Evolutionary conservation across 2,113 vertebrate genomes (phyloP).

Genomic region (Australoheros scitulus): DNA sequence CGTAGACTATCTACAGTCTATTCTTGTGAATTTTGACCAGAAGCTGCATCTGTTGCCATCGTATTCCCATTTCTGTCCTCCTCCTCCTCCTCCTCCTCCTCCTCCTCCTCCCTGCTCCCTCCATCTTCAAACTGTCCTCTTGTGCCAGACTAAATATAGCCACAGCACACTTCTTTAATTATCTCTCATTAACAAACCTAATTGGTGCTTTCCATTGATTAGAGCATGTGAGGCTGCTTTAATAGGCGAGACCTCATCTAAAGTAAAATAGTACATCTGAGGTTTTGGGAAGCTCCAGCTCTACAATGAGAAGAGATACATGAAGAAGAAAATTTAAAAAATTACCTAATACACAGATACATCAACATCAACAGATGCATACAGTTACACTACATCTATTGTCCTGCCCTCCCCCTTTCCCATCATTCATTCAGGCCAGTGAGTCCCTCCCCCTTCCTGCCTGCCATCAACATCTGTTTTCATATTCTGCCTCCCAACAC

Average conservation of each 20-base stretch:
- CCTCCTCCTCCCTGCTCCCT: constrained; percentile 40
- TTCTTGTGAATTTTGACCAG: constrained; percentile 46
- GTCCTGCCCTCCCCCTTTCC: constrained; percentile 12
- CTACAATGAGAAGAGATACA: not conserved
- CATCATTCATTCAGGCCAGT: constrained; percentile 60
- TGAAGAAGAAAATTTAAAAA: not conserved
- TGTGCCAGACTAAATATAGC: constrained; percentile 75
- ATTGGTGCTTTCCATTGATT: constrained; percentile 76
- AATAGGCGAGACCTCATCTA: constrained; percentile 64
- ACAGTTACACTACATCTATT: constrained; percentile 39
- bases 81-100: constrained; percentile 45
- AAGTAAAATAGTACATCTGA: constrained; percentile 53
- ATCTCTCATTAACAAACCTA: constrained; percentile 75
- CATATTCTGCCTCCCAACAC: constrained; percentile 79
- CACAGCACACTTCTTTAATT: constrained; percentile 76
- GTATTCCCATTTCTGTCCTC: constrained; percentile 47
- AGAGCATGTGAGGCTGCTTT: constrained; percentile 56
- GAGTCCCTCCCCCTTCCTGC: constrained; percentile 60
- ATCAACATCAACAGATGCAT: constrained; percentile 24
- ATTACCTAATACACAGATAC: not conserved
- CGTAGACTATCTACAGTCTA: constrained; percentile 1
- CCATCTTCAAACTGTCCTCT: constrained; percentile 65
- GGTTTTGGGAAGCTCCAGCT: constrained; percentile 33
- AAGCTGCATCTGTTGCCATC: constrained; percentile 53
- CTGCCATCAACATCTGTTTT: constrained; percentile 78